phyloP scores from a whole-genome alignment of 2,113 vertebrate genomes.

The Zingel zingel region DNA sequence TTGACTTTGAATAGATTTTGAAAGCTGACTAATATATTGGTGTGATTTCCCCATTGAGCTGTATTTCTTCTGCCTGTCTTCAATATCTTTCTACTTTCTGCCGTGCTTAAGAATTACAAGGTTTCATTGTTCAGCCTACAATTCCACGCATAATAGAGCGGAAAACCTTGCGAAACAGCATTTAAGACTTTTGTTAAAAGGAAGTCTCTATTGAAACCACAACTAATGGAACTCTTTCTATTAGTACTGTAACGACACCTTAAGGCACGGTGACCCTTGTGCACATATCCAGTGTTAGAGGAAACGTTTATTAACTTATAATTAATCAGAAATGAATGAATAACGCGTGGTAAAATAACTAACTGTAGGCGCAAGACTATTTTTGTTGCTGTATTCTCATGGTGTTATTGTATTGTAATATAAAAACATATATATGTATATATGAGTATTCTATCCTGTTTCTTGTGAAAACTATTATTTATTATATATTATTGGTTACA shows the following conservation, averaged over 20 bases:
- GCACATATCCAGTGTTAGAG: neutral
- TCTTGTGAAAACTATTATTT: neutral
- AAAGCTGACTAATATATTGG: neutral
- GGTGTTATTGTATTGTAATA: neutral
- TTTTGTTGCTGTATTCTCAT: neutral
- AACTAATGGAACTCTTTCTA: slow-evolving; percentile 17
- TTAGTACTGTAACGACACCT: slow-evolving; percentile 10
- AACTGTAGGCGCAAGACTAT: neutral
- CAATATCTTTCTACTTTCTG: neutral
- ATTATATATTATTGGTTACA: neutral
- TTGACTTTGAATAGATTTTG: neutral
- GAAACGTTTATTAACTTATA: neutral
- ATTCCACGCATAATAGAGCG: slow-evolving; percentile 34
- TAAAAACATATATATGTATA: neutral
- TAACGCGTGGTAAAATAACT: neutral
- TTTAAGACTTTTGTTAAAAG: slow-evolving; percentile 22
- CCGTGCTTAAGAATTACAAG: slow-evolving; percentile 1
- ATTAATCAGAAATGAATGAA: slow-evolving; percentile 3
- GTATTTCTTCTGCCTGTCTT: neutral
- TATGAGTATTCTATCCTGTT: neutral
- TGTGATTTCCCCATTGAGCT: neutral
- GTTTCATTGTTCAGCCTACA: slow-evolving; percentile 20
- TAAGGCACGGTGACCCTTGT: neutral
- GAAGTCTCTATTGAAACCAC: slow-evolving; percentile 20
- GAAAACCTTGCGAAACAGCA: slow-evolving; percentile 20